A percentile compares a stretch with the other conserved stretches of the same genome.
Evolutionary conservation across 53 echinoderm and acorn worm genomes (phyloP).

Genomic region (Hippasteria phrygiana): DNA sequence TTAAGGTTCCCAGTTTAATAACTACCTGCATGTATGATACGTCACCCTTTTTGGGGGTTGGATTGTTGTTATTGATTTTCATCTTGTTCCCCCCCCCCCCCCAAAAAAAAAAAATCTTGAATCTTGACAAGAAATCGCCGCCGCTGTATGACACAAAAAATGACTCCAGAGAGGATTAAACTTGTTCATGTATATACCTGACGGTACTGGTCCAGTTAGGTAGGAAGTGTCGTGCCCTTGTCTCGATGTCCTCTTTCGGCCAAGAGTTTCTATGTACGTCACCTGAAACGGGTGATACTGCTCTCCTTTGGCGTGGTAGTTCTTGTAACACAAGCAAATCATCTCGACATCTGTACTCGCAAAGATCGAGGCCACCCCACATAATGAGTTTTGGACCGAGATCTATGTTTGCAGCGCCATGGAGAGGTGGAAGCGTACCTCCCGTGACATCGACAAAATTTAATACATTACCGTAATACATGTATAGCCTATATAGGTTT

Average conservation of each 20-base stretch:
- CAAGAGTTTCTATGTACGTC: background rate
- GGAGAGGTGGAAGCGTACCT: slow-evolving; percentile 31
- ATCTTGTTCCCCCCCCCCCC: too few species aligned
- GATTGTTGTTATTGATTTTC: too few species aligned
- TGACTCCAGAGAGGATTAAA: background rate
- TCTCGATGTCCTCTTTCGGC: background rate
- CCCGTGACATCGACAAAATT: slow-evolving; percentile 2
- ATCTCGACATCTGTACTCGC: slow-evolving; percentile 32
- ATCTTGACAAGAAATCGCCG: too few species aligned
- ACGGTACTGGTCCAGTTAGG: slow-evolving; percentile 12
- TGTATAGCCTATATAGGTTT: too few species aligned
- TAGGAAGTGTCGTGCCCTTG: slow-evolving; percentile 8
- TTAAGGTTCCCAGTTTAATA: too few species aligned
- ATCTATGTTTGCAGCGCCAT: slow-evolving; percentile 39
- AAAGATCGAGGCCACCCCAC: slow-evolving; percentile 50
- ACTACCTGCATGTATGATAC: too few species aligned
- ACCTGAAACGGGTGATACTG: slow-evolving; percentile 8
- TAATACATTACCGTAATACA: background rate
- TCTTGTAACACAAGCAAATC: slow-evolving; percentile 17
- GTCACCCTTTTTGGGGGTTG: too few species aligned
- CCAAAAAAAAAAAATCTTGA: too few species aligned
- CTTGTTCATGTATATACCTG: too few species aligned
- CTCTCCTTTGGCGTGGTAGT: slow-evolving; percentile 2
- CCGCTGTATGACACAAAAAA: too few species aligned
- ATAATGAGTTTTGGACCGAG: slow-evolving; percentile 9